Evolutionary conservation across 2,113 vertebrate species (phyloP).

Genomic region (Nipponia nippon): DNA sequence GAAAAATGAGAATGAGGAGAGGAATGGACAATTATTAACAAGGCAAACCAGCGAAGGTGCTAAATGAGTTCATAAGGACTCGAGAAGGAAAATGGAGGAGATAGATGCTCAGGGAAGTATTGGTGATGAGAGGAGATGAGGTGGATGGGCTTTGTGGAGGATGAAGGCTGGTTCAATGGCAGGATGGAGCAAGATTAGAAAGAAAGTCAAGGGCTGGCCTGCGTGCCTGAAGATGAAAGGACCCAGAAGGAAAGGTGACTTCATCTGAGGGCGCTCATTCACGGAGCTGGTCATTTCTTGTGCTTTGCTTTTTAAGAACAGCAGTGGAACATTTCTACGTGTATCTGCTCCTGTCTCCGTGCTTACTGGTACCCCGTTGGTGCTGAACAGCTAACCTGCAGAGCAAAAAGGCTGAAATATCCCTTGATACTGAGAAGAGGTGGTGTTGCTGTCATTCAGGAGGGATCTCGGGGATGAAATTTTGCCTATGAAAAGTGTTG

Average conservation of each 20-base stretch:
- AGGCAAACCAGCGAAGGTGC: background rate
- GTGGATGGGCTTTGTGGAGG: background rate
- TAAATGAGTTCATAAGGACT: background rate
- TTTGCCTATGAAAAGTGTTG: background rate
- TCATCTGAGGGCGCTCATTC: background rate
- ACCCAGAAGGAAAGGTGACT: background rate
- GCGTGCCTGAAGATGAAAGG: background rate
- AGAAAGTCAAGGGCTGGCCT: background rate
- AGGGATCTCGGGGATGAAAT: background rate
- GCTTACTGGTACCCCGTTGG: background rate
- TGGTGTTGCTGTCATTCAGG: background rate
- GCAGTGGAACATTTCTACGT: background rate
- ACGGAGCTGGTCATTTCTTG: background rate
- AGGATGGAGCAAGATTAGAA: background rate
- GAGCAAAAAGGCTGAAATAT: background rate
- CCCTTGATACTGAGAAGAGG: background rate
- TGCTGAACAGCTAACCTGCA: background rate
- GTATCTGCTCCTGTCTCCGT: background rate
- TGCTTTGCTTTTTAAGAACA: background rate
- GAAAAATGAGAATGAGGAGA: background rate
- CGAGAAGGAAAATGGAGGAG: background rate
- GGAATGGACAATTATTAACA: background rate
- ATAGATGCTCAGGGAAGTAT: background rate
- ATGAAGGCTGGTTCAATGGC: background rate
- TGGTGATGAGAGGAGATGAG: background rate